Base-by-base conservation (phyloP, 2,888 invertebrate species). In the Epirrhoe tristata region DNA sequence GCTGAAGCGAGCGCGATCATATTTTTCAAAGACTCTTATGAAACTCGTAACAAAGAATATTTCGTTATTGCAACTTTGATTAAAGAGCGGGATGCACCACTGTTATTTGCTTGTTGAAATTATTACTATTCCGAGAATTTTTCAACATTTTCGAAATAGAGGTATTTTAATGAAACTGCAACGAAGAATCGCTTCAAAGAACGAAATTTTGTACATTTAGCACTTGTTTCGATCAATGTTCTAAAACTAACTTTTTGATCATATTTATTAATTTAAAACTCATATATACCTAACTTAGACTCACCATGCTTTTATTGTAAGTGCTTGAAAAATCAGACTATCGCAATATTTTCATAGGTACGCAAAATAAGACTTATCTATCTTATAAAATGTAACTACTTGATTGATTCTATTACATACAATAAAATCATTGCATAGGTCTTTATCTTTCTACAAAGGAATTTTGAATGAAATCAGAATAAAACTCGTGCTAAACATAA, bases 61-160 rank as follows among this genome's bases (percentile, higher is more conserved):
- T 64, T 65, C 69, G 75, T 81, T 83, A 83, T 84, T 83, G 82
- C 82, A 79, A 81, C 75, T 86, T 70, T 86, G 81, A 88, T 85
- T 86, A 84, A 88, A 87, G 72, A 75, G 70, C 52, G 53, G 67
- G 76, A 75, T 71, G 78, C 76, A 72, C 74, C 71, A 46, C 66
- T 77, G 75, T 75, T 78, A 75, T 78, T 80, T 77, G 75, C 74
- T 73, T 69, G 72, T 72, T 78, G 75, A 80, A 85, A 81, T 77
- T 75, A 77, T 78, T 77, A 73, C 73, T 48, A 61, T 67, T 51
- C 56, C 31, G 32, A 34, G 60, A 57, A 63, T 64, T 50, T 59
- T 51, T 55, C 58, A 59, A 57, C 59, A 68, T 61, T 62, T 53
- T 59, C 46, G 46, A 32, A 62, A 55, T 52, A 61, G 53, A 58